These are phyloP conservation scores for Ceuthmochares aereus DNA, from an alignment of 2,113 vertebrate species.

Conservation along the genomic window DNA sequence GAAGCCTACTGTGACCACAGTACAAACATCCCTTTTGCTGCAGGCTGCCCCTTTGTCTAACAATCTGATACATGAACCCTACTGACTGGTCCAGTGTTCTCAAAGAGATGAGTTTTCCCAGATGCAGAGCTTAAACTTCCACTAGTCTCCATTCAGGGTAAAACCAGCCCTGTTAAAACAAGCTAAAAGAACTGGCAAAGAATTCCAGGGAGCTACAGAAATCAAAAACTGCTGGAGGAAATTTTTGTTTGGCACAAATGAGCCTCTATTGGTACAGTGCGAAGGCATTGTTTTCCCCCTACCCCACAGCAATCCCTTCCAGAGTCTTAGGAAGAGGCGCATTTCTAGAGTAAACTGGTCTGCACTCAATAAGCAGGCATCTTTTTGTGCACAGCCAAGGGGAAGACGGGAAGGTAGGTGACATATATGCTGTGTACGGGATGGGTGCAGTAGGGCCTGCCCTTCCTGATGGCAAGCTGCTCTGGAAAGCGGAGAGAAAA, in stretches of 20 bases:
- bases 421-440: neutral
- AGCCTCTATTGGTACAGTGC: neutral
- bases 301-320: neutral
- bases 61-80: neutral
- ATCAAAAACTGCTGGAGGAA: neutral
- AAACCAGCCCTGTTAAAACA: neutral
- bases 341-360: neutral
- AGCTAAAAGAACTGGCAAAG: neutral
- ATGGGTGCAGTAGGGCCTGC: conserved; percentile 24
- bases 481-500: neutral
- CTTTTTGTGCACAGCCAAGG: neutral
- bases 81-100: neutral
- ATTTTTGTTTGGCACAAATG: neutral
- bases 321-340: neutral
- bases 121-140: conserved; percentile 12
- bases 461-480: neutral
- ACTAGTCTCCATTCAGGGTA: neutral
- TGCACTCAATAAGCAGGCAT: neutral
- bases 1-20: neutral
- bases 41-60: conserved; percentile 42
- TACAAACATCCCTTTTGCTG: conserved; percentile 47
- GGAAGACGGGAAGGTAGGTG: neutral
- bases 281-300: neutral
- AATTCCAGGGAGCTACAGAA: neutral
- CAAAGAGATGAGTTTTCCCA: neutral